Percentiles rank a stretch among this genome's conserved stretches.
Conservation (phyloP, 2,113 vertebrate genomes). For the Pachypanchax playfairii region DNA sequence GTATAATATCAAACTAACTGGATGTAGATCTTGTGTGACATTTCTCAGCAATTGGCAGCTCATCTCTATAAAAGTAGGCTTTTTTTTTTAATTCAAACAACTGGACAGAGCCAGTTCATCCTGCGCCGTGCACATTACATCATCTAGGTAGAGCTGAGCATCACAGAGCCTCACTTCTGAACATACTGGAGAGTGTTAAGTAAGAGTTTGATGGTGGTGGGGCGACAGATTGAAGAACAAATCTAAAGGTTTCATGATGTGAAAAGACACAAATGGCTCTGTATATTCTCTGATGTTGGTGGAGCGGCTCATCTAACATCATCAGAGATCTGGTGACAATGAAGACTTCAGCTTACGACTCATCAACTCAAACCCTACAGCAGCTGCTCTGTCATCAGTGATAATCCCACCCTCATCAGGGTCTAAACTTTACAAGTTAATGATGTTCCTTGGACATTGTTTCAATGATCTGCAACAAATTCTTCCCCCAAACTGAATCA, state of each 20-base stretch:
- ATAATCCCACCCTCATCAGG: not conserved
- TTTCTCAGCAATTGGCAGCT: constrained; percentile 30
- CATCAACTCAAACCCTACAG: not conserved
- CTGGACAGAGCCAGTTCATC: constrained; percentile 57
- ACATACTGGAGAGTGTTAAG: not conserved
- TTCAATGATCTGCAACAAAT: not conserved
- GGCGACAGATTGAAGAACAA: too few relatives aligned
- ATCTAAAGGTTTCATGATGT: too few relatives aligned
- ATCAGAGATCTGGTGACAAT: not conserved
- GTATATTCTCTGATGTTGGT: too few relatives aligned
- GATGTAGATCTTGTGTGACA: constrained; percentile 30
- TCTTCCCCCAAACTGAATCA: too few relatives aligned
- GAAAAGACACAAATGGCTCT: too few relatives aligned
- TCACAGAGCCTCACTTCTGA: constrained; percentile 30
- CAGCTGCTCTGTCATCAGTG: not conserved
- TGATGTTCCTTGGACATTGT: not conserved
- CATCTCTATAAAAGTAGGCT: constrained; percentile 34
- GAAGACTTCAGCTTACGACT: not conserved
- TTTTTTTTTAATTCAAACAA: constrained; percentile 23
- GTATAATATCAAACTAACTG: constrained; percentile 1
- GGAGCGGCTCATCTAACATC: not conserved
- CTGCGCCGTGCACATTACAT: constrained; percentile 57
- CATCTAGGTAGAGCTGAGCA: constrained; percentile 47
- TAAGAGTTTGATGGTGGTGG: too few relatives aligned
- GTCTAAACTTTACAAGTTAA: not conserved